Conservation (phyloP, 64 coral and sea anemone genomes). For the Montipora cactus region DNA sequence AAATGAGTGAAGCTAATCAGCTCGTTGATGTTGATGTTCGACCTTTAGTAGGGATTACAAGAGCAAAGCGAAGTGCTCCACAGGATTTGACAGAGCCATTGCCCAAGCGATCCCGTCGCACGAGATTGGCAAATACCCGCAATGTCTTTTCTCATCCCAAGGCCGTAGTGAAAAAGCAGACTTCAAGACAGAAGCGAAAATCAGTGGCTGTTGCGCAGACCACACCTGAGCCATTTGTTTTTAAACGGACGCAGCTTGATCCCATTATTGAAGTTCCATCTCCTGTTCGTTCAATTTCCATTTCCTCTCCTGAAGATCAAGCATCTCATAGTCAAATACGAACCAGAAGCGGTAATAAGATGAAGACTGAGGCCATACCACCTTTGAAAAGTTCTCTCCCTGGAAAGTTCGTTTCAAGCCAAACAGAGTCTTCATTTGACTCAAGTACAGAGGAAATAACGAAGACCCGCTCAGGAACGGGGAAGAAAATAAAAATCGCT, state of each 20-base stretch:
- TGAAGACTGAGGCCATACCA: neutral
- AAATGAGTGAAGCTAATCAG: neutral
- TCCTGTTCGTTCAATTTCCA: slow-evolving; percentile 11
- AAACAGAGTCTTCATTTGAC: neutral
- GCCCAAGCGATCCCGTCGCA: slow-evolving; percentile 11
- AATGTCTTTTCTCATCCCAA: neutral
- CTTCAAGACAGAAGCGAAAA: slow-evolving; percentile 1
- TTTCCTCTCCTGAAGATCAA: neutral
- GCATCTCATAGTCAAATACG: neutral
- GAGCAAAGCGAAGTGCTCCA: slow-evolving; percentile 37
- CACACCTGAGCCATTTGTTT: slow-evolving; percentile 50
- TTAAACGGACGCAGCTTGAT: slow-evolving; percentile 61
- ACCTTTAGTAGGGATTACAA: neutral
- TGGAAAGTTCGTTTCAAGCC: neutral
- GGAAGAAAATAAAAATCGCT: neutral
- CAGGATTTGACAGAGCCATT: slow-evolving; percentile 18
- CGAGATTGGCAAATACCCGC: neutral
- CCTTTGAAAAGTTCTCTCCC: slow-evolving; percentile 13
- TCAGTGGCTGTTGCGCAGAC: neutral
- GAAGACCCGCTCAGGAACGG: neutral
- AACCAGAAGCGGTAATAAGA: neutral
- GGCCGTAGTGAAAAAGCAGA: neutral
- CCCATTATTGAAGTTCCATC: slow-evolving; percentile 58
- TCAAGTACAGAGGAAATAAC: neutral
- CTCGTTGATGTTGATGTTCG: neutral